Evolutionary conservation across 2,888 invertebrate species (phyloP), one percentile per base, ranked within the genome.

Genomic region (Zaprionus obscuricornis): DNA sequence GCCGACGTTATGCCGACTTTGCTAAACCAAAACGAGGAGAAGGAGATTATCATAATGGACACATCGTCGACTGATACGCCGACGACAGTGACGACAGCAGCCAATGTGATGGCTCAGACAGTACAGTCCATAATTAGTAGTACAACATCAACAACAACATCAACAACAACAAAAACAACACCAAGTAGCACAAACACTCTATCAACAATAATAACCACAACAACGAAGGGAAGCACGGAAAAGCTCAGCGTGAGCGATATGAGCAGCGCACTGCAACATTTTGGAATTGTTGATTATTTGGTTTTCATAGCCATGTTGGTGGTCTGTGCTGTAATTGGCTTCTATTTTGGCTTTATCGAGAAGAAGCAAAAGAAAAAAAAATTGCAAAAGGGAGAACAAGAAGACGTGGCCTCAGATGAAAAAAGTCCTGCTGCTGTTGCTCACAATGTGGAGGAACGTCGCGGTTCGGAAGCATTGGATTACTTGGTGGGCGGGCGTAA

Each of bases 401-500:
- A n/a, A n/a, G n/a, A n/a, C n/a, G 37, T 74, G 62, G 31, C 55
- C 37, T 52, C 52, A 20, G 66, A 65, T 51, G 78, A 78, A 10
- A 67, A 70, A 18, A 65, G 73, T 17, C 76, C 40, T 2, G 62
- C 51, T n/a, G 79, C 68, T 10, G 57, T 45, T 29, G 78, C 51
- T 13, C 83, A 71, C 46, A 22, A n/a, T n/a, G n/a, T 52, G 5
- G 84, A 83, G 40, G 75, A 87, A 50, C 76, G 87, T 5, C 77
- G 86, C 18, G 87, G 87, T 36, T 88, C 89, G 2, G 90, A 88
- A 65, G 90, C 89, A 3, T 92, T 93, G 87, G 94, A 95, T 86
- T 96, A 96, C 87, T 92, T 97, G 43, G 93, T 96, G 51, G 96
- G 96, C 14, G 95, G 95, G 50, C 92, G 96, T 74, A 94, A 94